Conservation (phyloP, 2,888 invertebrate genomes). For the Anarsia innoxiella region DNA sequence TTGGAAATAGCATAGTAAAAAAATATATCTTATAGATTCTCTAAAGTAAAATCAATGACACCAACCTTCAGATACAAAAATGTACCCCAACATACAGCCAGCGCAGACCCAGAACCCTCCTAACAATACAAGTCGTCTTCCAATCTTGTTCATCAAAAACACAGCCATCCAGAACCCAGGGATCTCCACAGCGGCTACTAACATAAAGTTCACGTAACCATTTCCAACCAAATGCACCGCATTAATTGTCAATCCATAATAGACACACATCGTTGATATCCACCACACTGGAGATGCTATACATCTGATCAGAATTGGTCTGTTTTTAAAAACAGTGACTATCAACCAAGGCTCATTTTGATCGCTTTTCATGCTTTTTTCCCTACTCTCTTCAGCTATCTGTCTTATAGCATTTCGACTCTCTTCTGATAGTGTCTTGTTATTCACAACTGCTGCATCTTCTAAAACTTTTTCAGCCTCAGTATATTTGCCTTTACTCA, state of each 20-base stretch:
- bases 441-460: constrained; percentile 77
- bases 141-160: constrained; percentile 76
- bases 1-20: too few species aligned
- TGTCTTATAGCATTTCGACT: constrained; percentile 34
- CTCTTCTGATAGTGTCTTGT: constrained; percentile 41
- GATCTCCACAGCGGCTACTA: constrained; percentile 79
- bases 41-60: too few species aligned
- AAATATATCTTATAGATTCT: too few species aligned
- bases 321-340: constrained; percentile 48
- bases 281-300: constrained; percentile 81
- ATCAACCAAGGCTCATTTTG: constrained; percentile 23
- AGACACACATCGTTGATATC: constrained; percentile 85
- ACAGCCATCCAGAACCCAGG: constrained; percentile 80
- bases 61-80: constrained; percentile 72
- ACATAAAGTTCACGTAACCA: constrained; percentile 82
- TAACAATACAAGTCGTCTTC: constrained; percentile 76
- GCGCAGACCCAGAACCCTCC: constrained; percentile 77
- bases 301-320: constrained; percentile 57
- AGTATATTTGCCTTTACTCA: constrained; percentile 79
- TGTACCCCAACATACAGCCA: constrained; percentile 50
- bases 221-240: constrained; percentile 83
- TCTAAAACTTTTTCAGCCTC: constrained; percentile 78
- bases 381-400: constrained; percentile 20
- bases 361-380: constrained; percentile 27
- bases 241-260: constrained; percentile 86